Base-by-base conservation (phyloP, 1,140 invertebrate genomes). In the Oryzaephilus surinamensis region DNA sequence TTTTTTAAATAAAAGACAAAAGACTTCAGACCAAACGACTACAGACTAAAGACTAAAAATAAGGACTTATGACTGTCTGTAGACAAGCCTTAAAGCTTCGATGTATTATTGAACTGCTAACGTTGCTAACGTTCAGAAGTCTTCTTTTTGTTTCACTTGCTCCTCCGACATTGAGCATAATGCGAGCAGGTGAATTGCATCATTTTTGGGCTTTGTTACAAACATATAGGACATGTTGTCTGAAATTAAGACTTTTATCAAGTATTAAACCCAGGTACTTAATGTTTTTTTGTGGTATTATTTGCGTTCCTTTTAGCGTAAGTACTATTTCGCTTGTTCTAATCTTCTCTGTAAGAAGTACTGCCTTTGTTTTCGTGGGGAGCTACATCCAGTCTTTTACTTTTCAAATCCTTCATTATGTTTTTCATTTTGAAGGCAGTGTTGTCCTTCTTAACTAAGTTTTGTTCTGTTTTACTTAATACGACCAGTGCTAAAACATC, bases 131-230 rank as follows among this genome's bases (percentile, higher is more conserved):
- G n/a, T n/a, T 43, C 12, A 58, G 33, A 6, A 52, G 18, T 15
- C 43, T 34, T 24, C 51, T 35, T 15, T 43, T 49, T 18, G 37
- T 30, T 2, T 36, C 19, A 11, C 19, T 40, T 19, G 54, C 47
- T 13, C 54, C 57, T n/a, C 32, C 36, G 6, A 53, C 36, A 19
- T 52, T 57, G 4, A 47, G 45, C 43, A 55, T 53, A 6, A 54
- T 13, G 28, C 48, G 35, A 17, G 37, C 27, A 3, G 56, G 46
- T 2, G 29, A 17, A 8, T 45, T 20, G n/a, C 26, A 18, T 27
- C 13, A 26, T 15, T 12, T 41, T 8, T 39, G 28, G 2, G 38
- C 49, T 24, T 46, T 56, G 2, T 30, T 33, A 3, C 37, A 6
- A 11, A 33, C 33, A 15, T 23, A 21, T 5, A 19, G 16, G 0